Percentiles rank a stretch among this genome's conserved stretches.
phyloP scores from a whole-genome alignment of 2,888 invertebrate genomes.

The Harpalus rufipes region DNA sequence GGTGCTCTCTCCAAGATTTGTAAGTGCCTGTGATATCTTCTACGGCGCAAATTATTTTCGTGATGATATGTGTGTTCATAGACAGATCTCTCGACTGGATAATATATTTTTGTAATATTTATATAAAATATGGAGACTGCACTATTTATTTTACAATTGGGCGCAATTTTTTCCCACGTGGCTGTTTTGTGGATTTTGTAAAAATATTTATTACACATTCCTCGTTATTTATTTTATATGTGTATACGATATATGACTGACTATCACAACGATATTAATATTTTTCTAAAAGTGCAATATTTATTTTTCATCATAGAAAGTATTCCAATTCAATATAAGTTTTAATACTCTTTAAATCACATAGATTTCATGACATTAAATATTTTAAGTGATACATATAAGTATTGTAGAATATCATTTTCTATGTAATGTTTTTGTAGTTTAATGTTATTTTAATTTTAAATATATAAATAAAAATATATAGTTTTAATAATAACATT shows the following conservation, averaged over 20 bases:
- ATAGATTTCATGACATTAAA: neutral
- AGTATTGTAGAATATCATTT: slow-evolving; percentile 6
- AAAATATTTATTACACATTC: neutral
- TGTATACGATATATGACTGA: neutral
- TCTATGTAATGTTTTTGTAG: neutral
- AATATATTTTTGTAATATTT: no score
- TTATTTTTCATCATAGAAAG: neutral
- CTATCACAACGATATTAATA: neutral
- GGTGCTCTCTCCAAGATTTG: no score
- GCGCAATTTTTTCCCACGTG: no score
- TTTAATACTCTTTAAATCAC: neutral
- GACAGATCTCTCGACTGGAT: no score
- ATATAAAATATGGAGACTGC: no score
- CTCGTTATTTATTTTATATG: neutral
- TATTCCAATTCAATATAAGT: neutral
- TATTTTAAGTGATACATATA: neutral
- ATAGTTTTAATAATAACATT: no score
- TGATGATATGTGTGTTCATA: no score
- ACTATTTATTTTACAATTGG: no score
- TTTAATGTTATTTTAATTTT: neutral
- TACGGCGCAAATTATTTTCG: no score
- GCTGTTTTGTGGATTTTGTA: neutral
- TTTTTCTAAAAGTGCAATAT: slow-evolving; percentile 6
- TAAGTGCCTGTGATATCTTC: no score
- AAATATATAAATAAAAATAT: neutral